Percentiles rank a stretch among this genome's conserved stretches.
Conservation (phyloP, 2,113 vertebrate species). For the Callithrix jacchus region DNA sequence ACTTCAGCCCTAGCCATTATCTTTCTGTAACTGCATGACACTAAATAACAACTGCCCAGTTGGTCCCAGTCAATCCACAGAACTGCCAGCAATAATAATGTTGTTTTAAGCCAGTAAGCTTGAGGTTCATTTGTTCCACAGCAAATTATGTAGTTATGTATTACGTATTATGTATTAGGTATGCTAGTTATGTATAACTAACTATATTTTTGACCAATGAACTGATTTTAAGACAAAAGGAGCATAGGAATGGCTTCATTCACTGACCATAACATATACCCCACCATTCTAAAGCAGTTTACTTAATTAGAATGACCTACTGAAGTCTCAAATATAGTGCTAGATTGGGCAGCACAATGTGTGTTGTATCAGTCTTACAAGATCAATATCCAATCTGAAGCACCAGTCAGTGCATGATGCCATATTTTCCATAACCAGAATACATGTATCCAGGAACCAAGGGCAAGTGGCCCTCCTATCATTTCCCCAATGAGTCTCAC, state of each 20-base stretch:
- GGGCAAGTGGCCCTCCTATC: not conserved
- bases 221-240: not conserved
- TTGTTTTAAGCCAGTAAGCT: not conserved
- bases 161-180: no score
- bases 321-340: not conserved
- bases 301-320: not conserved
- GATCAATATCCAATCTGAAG: not conserved
- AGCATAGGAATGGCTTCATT: not conserved
- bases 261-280: not conserved
- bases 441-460: not conserved
- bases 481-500: not conserved
- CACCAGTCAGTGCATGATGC: not conserved
- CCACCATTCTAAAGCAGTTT: not conserved
- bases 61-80: not conserved
- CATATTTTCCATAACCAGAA: not conserved
- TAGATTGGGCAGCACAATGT: not conserved
- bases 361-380: not conserved
- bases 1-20: not conserved
- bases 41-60: not conserved
- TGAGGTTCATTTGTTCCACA: not conserved
- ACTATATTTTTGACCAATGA: not conserved
- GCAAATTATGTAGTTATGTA: no score
- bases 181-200: no score
- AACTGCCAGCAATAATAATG: not conserved
- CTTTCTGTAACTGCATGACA: not conserved